phyloP scores from a whole-genome alignment of 2,888 invertebrate species.

The Hydrotaea cyrtoneurina region DNA sequence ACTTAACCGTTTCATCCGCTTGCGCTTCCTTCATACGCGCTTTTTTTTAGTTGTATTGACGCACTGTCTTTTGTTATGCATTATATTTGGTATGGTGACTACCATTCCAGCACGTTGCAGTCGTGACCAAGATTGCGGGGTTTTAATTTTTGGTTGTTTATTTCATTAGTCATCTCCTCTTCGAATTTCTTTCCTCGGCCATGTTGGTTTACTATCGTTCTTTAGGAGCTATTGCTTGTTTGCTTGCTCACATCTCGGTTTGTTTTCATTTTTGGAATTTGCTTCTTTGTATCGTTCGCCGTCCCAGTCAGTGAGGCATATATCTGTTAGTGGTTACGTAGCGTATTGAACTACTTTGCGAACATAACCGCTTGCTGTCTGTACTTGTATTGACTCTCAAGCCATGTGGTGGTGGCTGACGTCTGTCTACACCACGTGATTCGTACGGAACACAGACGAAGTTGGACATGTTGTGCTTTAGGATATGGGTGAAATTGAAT shows the following conservation, averaged over 20 bases:
- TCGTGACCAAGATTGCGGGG: slow-evolving; percentile 19
- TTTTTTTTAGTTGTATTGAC: slow-evolving; percentile 28
- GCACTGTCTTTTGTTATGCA: slow-evolving; percentile 31
- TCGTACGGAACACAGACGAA: not conserved
- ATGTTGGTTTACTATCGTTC: not conserved
- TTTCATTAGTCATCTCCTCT: not conserved
- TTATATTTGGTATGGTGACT: not conserved
- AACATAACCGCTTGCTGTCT: not conserved
- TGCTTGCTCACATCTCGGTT: slow-evolving; percentile 24
- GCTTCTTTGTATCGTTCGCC: not conserved
- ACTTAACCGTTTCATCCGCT: not conserved
- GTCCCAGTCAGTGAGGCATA: not conserved
- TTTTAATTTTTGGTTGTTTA: slow-evolving; percentile 29
- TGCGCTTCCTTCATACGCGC: slow-evolving; percentile 22
- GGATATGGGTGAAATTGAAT: not conserved
- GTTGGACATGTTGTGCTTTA: not conserved
- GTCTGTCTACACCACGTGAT: not conserved
- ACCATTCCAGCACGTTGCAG: slow-evolving; percentile 10
- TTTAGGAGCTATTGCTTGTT: not conserved
- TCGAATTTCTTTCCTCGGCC: not conserved
- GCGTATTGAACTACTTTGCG: not conserved
- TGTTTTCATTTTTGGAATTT: slow-evolving; percentile 19
- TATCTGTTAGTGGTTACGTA: not conserved
- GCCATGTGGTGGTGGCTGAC: slow-evolving; percentile 15
- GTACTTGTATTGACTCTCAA: too few relatives aligned